A percentile compares a stretch with the other conserved stretches of the same genome.
Conservation (phyloP, 2,797 vertebrate genomes). For the Sarcophilus harrisii region DNA sequence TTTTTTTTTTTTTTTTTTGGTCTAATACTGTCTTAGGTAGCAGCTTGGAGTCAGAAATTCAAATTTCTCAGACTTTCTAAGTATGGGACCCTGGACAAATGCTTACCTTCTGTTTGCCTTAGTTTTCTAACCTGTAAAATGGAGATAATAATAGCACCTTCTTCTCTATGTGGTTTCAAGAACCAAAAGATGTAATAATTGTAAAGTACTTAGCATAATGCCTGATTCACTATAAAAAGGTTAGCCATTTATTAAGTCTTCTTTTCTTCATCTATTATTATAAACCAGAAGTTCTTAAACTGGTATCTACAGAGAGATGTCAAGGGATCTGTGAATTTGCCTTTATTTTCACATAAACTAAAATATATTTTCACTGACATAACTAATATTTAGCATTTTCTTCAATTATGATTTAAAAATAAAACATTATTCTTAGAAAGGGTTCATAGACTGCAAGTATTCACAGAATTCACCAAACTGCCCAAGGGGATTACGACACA, state of each 20-base stretch:
- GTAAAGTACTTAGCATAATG: not conserved
- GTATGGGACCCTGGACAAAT: constrained; percentile 42
- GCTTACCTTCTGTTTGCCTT: not conserved
- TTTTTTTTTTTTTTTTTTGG: not conserved
- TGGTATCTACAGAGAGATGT: not conserved
- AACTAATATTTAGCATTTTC: not conserved
- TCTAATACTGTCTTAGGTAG: not conserved
- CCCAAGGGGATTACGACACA: not conserved
- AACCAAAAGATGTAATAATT: not conserved
- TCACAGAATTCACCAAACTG: not conserved
- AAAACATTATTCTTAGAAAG: not conserved
- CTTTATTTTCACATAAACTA: not conserved
- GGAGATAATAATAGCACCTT: not conserved
- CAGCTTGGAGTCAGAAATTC: not conserved
- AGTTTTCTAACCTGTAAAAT: not conserved
- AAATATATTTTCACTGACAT: not conserved
- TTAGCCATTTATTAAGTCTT: not conserved
- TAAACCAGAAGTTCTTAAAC: not conserved
- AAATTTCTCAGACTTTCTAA: not conserved
- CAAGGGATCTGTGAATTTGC: not conserved
- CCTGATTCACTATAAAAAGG: not conserved
- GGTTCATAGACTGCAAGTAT: not conserved
- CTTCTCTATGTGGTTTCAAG: not conserved
- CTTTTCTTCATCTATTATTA: not conserved
- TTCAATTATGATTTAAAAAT: not conserved